Conservation (phyloP, 2,888 invertebrate genomes). For the Aquatica leii region DNA sequence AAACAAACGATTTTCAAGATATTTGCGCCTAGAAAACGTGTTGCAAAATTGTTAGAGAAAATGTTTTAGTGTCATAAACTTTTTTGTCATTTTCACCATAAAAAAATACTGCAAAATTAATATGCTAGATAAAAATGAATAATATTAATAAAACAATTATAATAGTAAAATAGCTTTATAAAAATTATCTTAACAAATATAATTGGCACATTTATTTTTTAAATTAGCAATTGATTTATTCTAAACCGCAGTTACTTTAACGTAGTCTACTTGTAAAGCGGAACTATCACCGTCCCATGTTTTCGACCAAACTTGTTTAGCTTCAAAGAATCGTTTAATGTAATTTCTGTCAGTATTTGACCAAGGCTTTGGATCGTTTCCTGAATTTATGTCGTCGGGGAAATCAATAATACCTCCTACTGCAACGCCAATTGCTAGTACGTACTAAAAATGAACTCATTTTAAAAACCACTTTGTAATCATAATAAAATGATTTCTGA, state of each 20-base stretch:
- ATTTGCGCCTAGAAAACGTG: no score
- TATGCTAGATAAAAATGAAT: no score
- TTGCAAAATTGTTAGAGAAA: no score
- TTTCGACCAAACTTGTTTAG: conserved; percentile 65
- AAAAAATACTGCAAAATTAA: no score
- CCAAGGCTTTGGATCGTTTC: conserved; percentile 70
- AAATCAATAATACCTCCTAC: conserved; percentile 76
- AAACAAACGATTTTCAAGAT: no score
- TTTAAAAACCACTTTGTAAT: no score
- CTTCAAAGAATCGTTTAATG: conserved; percentile 69
- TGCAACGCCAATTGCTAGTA: conserved; percentile 72
- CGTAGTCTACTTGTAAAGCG: conserved; percentile 63
- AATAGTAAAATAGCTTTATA: no score
- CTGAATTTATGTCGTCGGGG: conserved; percentile 64
- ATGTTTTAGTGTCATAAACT: no score
- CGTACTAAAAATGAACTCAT: conserved; percentile 66
- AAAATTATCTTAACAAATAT: no score
- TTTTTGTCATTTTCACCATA: no score
- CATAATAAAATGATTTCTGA: background rate
- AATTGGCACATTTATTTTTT: background rate
- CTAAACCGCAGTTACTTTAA: conserved; percentile 48
- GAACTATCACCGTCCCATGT: conserved; percentile 64
- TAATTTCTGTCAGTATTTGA: conserved; percentile 66
- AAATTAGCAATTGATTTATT: no score
- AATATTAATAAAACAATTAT: no score